phyloP scores from a whole-genome alignment of 2,888 invertebrate genomes.

The Carcina quercana region DNA sequence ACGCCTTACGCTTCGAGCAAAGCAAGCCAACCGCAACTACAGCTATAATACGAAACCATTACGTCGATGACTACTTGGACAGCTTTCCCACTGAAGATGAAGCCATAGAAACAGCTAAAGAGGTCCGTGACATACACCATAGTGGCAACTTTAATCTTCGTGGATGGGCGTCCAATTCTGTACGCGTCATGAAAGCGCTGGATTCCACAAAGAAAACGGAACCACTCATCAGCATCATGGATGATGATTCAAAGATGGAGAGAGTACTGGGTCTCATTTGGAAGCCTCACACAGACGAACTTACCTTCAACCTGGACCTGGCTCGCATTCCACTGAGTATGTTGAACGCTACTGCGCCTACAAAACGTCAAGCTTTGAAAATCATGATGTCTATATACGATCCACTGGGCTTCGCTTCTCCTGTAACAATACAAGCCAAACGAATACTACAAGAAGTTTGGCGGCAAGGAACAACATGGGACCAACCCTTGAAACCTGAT shows the following conservation, averaged over 20 bases:
- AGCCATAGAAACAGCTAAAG: slow-evolving; percentile 1
- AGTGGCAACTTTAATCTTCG: slow-evolving; percentile 14
- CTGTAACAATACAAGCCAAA: not conserved
- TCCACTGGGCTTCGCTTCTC: not conserved
- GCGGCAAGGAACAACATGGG: not conserved
- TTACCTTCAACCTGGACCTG: not conserved
- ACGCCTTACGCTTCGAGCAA: slow-evolving; percentile 5
- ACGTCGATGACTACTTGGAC: slow-evolving; percentile 14
- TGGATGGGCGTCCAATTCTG: slow-evolving; percentile 11
- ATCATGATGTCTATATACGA: not conserved
- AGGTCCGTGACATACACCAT: slow-evolving; percentile 9
- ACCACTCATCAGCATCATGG: slow-evolving; percentile 4
- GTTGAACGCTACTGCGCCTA: not conserved
- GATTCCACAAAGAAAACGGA: slow-evolving; percentile 7
- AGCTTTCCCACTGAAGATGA: slow-evolving; percentile 4
- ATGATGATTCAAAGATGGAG: not conserved
- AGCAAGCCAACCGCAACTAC: slow-evolving; percentile 7
- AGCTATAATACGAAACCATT: slow-evolving; percentile 9
- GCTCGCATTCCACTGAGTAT: not conserved
- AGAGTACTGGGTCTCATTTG: slow-evolving; percentile 14
- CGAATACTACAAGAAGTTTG: not conserved
- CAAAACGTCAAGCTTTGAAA: not conserved
- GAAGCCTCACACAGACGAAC: slow-evolving; percentile 5
- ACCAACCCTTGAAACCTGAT: not conserved
- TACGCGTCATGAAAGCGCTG: slow-evolving; percentile 1